Percentiles rank a stretch among this genome's conserved stretches.
Evolutionary conservation across 1,140 invertebrate species (phyloP).

Genomic region (Lamellibrachia luymesi): DNA sequence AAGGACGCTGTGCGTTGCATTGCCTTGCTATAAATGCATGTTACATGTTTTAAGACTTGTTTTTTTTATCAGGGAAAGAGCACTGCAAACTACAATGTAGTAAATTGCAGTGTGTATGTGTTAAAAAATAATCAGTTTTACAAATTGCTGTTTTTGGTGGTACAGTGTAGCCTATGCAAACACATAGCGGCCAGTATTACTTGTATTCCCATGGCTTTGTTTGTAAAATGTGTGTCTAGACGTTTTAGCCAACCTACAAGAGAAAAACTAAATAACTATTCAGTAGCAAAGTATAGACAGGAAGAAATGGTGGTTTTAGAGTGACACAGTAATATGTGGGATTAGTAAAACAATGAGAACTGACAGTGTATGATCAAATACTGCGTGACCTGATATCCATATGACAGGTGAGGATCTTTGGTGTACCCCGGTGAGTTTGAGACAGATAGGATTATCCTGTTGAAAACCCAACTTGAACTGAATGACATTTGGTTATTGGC

Average conservation of each 20-base stretch:
- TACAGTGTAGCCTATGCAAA: not conserved
- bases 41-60: not conserved
- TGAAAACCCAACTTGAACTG: not conserved
- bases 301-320: not conserved
- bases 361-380: not conserved
- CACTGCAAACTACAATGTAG: not conserved
- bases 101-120: not conserved
- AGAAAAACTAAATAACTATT: not conserved
- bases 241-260: not conserved
- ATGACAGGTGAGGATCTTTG: not conserved
- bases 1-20: too few relatives aligned
- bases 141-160: not conserved
- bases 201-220: not conserved
- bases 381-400: not conserved
- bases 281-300: not conserved
- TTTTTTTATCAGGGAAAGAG: not conserved
- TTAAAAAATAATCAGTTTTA: not conserved
- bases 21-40: not conserved
- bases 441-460: not conserved
- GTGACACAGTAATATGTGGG: not conserved
- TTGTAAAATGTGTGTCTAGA: not conserved
- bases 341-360: not conserved
- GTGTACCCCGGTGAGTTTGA: not conserved
- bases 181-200: not conserved
- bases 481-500: not conserved